These are phyloP conservation scores for Metridium senile DNA, from an alignment of 92 coral and sea anemone genomes.

Conservation along the genomic window DNA sequence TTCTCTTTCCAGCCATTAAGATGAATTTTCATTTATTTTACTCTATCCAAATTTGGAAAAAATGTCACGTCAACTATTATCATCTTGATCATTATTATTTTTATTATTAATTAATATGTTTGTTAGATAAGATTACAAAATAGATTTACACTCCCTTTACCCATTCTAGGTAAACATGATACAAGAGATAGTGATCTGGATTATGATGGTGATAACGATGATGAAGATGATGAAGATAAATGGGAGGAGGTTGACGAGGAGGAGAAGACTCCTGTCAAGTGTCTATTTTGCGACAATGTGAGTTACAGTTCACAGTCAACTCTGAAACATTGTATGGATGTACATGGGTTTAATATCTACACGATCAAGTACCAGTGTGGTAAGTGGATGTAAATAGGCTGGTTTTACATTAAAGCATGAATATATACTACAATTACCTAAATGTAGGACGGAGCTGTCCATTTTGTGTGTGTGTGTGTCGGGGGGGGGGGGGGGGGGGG, in stretches of 20 bases:
- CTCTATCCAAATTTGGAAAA: too few species aligned
- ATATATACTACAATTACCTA: too few species aligned
- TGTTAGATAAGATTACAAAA: background rate
- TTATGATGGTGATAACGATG: conserved; percentile 84
- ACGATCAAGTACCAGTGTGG: conserved; percentile 57
- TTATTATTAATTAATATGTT: too few species aligned
- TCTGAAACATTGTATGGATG: conserved; percentile 69
- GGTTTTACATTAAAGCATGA: too few species aligned
- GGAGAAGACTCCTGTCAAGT: conserved; percentile 43
- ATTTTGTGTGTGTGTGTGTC: too few species aligned
- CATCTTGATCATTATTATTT: background rate
- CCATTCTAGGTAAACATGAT: background rate
- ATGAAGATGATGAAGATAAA: conserved; percentile 85
- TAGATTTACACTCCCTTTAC: background rate
- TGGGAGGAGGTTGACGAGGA: conserved; percentile 57
- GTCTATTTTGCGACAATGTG: conserved; percentile 78
- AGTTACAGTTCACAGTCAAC: conserved; percentile 56
- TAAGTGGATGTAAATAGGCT: too few species aligned
- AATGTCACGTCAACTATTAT: too few species aligned
- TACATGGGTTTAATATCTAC: conserved; percentile 63
- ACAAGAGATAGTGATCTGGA: conserved; percentile 76
- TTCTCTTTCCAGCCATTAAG: too few species aligned
- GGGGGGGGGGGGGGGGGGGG: too few species aligned
- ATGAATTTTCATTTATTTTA: too few species aligned
- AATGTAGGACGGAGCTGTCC: too few species aligned